Evolutionary conservation across 2,113 vertebrate genomes (phyloP).

Genomic region (Turnix velox): DNA sequence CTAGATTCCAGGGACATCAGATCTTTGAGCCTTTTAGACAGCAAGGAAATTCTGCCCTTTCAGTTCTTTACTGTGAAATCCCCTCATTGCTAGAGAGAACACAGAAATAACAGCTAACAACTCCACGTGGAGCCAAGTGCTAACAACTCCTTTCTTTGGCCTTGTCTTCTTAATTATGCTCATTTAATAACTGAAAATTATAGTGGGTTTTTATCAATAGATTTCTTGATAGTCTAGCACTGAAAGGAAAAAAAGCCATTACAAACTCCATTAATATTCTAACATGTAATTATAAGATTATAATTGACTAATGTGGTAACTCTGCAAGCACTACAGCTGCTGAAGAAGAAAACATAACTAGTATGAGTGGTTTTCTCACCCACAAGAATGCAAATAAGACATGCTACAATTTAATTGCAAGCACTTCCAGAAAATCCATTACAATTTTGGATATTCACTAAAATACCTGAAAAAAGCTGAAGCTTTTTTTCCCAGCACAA

Average conservation of each 20-base stretch:
- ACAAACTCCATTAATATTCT: not conserved
- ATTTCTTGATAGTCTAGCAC: not conserved
- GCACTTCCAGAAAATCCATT: not conserved
- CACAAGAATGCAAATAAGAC: not conserved
- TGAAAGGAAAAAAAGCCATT: slow-evolving; percentile 4
- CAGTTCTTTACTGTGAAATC: not conserved
- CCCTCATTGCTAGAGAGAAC: not conserved
- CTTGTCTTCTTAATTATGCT: slow-evolving; percentile 2
- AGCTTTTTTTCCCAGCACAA: not conserved
- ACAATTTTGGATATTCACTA: not conserved
- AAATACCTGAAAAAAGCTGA: not conserved
- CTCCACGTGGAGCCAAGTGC: not conserved
- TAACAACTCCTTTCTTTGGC: not conserved
- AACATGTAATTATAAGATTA: slow-evolving; percentile 12
- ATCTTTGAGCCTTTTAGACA: not conserved
- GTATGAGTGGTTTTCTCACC: not conserved
- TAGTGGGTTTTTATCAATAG: not conserved
- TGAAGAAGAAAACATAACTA: not conserved
- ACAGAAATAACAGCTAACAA: not conserved
- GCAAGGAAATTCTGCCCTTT: not conserved
- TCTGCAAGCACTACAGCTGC: not conserved
- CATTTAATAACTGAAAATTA: slow-evolving; percentile 12
- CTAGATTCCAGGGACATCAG: not conserved
- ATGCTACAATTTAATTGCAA: not conserved
- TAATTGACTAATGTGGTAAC: not conserved